Evolutionary conservation across 2,797 vertebrate genomes (phyloP), one percentile per base, ranked within the genome.

Genomic region (Mallotus villosus): DNA sequence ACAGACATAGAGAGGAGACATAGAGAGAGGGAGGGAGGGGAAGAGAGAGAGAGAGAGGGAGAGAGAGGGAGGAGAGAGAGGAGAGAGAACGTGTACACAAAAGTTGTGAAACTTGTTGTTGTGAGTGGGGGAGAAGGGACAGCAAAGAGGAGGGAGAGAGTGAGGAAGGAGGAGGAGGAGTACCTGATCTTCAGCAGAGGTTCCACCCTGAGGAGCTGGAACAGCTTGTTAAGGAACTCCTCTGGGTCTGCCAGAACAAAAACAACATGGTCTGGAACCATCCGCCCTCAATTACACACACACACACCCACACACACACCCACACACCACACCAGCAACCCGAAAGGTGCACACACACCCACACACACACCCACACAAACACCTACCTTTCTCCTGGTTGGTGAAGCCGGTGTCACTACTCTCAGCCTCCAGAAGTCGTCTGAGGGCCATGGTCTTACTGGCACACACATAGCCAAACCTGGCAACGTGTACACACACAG

Each of bases 361-460:
- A 58, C 32, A 27, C 41, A 32, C 17, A 57, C 25, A 32, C 19
- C 34, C 22, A 27, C 27, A 27, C 41, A 32, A 16, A 58, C 32
- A 24, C 57, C 57, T 27, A 95, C 95, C 95, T 94, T 95, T 95
- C 83, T 95, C 95, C 81, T 95, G 90, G 68, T 87, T 92, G 77
- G 94, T 95, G 85, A 95, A 95, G 63, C 95, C 93, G 0, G 80
- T 80, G 71, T 94, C 82, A 2, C 82, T 88, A 5, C 90, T 92
- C 0, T 91, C 90, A 0, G 88, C 92, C 81, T 95, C 93, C 85
- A 95, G 88, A 66, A 94, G 88, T 41, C 93, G 91, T 71, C 95
- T 90, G 79, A 95, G 66, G 0, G 94, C 90, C 95, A 95, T 95
- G n/a, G 94, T 93, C 83, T 95, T 95, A 79, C 94, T 95, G 83